phyloP scores from a whole-genome alignment of 2,888 invertebrate genomes.

The Xestia xanthographa region DNA sequence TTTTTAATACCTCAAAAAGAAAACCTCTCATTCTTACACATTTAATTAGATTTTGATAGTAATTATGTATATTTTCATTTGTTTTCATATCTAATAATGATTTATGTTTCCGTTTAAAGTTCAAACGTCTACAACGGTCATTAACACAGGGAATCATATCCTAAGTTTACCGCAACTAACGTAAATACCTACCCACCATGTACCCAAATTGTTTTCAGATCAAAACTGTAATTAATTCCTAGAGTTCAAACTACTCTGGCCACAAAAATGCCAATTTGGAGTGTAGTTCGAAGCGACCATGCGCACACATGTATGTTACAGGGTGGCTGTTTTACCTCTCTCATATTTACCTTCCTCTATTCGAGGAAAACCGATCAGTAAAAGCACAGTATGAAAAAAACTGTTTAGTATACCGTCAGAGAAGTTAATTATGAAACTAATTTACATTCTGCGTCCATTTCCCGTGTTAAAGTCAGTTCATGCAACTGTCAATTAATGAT shows the following conservation, averaged over 20 bases:
- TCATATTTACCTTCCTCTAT: slow-evolving; percentile 14
- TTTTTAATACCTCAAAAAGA: too few relatives aligned
- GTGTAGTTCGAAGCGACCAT: slow-evolving; percentile 9
- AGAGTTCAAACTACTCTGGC: not conserved
- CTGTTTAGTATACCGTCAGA: not conserved
- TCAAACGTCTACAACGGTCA: not conserved
- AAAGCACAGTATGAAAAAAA: not conserved
- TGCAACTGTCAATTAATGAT: not conserved
- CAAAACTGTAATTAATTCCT: slow-evolving; percentile 18
- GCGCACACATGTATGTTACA: not conserved
- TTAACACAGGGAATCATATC: not conserved
- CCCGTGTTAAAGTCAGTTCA: not conserved
- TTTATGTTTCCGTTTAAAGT: too few relatives aligned
- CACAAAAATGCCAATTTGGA: slow-evolving; percentile 43
- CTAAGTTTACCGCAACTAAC: not conserved
- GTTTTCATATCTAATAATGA: too few relatives aligned
- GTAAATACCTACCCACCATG: not conserved
- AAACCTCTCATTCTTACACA: not conserved
- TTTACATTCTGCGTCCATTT: not conserved
- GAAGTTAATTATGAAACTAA: not conserved
- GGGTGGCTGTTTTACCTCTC: slow-evolving; percentile 15
- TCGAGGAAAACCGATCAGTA: slow-evolving; percentile 25
- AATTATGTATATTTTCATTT: not conserved
- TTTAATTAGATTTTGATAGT: not conserved
- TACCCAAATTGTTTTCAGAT: slow-evolving; percentile 6